Percentiles rank a stretch among this genome's conserved stretches.
These are phyloP conservation scores for Sebastes diploproa DNA, from an alignment of 2,797 vertebrate species.

Conservation along the genomic window DNA sequence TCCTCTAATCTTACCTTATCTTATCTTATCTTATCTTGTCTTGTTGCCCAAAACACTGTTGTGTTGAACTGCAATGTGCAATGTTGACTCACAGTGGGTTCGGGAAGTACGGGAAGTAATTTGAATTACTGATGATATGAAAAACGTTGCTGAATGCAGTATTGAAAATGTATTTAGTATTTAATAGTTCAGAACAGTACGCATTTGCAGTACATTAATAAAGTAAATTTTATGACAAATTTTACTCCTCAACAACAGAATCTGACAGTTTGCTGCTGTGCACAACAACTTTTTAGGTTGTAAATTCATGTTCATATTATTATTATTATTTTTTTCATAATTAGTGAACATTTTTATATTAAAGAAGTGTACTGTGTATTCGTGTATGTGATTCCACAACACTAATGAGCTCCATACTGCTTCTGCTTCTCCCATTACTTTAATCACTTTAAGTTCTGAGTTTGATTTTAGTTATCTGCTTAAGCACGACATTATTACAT, in stretches of 20 bases:
- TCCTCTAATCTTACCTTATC: background rate
- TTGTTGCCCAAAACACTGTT: background rate
- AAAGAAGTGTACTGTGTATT: background rate
- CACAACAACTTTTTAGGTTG: background rate
- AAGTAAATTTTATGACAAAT: background rate
- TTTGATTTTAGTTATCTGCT: slow-evolving; percentile 6
- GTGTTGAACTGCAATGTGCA: background rate
- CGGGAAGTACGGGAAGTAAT: background rate
- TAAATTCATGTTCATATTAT: background rate
- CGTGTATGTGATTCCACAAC: background rate
- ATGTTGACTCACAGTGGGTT: background rate
- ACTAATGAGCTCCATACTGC: slow-evolving; percentile 14
- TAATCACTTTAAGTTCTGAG: slow-evolving; percentile 19
- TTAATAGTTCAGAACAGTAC: background rate
- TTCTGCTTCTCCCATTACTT: slow-evolving; percentile 7
- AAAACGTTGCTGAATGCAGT: background rate
- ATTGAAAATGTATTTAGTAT: background rate
- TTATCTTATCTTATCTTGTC: background rate
- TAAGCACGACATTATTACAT: slow-evolving; percentile 1
- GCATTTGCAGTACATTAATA: background rate
- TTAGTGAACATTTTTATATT: background rate
- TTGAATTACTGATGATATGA: background rate
- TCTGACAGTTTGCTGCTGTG: background rate
- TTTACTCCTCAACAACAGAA: background rate
- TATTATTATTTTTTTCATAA: background rate